These are phyloP conservation scores for Chelon auratus DNA, from an alignment of 2,797 vertebrate genomes.

Conservation along the genomic window DNA sequence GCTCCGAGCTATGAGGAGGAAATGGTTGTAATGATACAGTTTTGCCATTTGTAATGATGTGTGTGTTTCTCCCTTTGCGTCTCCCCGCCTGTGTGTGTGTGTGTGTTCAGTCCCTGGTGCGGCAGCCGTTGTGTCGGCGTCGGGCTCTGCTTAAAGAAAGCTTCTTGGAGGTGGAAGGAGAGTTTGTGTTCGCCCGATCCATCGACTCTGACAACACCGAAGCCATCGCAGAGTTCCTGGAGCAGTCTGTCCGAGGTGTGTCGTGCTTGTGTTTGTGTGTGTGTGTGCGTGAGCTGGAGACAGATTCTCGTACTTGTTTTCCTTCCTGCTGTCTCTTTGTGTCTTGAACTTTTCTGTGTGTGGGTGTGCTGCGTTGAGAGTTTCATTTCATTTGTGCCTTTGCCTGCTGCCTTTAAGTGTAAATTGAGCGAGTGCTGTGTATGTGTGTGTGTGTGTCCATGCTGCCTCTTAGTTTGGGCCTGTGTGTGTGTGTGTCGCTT, in stretches of 20 bases:
- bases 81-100: conserved; percentile 38
- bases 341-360: conserved; percentile 46
- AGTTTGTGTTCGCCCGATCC: conserved; percentile 90
- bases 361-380: conserved; percentile 31
- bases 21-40: conserved; percentile 69
- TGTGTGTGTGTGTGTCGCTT: conserved; percentile 7
- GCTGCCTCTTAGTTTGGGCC: conserved; percentile 29
- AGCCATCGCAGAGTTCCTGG: conserved; percentile 91
- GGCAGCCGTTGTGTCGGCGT: conserved; percentile 86
- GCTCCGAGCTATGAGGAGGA: conserved; percentile 63
- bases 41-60: conserved; percentile 57
- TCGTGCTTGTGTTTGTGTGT: conserved; percentile 18
- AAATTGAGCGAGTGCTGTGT: conserved; percentile 15
- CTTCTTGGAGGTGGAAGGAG: conserved; percentile 90
- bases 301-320: conserved; percentile 38
- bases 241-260: conserved; percentile 92
- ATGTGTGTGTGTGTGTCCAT: conserved; percentile 21
- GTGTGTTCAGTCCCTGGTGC: conserved; percentile 87
- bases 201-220: conserved; percentile 89
- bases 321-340: conserved; percentile 23
- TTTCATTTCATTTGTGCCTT: conserved; percentile 45
- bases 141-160: conserved; percentile 87
- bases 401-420: conserved; percentile 38
- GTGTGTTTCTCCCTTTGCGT: conserved; percentile 37
- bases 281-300: conserved; percentile 8